Conservation (phyloP, 1,140 invertebrate species). For the Portunus trituberculatus region DNA sequence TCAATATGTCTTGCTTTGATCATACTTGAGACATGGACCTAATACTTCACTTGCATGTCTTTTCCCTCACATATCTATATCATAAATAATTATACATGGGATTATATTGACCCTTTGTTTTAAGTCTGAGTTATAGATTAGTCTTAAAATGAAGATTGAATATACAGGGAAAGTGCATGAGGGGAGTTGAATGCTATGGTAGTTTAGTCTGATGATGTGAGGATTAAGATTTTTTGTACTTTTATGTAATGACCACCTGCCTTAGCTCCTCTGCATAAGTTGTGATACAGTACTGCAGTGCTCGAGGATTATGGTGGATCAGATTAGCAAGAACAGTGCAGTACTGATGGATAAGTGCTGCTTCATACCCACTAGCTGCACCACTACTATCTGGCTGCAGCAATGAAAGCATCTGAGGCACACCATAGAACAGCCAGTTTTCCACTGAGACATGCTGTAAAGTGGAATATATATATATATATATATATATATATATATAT, state of each 20-base stretch:
- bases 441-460: slow-evolving; percentile 64
- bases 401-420: slow-evolving; percentile 55
- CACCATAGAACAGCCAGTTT: slow-evolving; percentile 58
- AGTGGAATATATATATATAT: not conserved
- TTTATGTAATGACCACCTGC: not conserved
- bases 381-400: slow-evolving; percentile 53
- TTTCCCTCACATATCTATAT: too few relatives aligned
- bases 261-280: slow-evolving; percentile 67
- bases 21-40: too few relatives aligned
- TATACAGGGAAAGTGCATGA: too few relatives aligned
- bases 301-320: slow-evolving; percentile 63
- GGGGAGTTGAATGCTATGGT: too few relatives aligned
- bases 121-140: too few relatives aligned
- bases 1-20: too few relatives aligned
- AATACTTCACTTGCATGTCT: too few relatives aligned
- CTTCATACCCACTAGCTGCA: not conserved
- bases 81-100: too few relatives aligned
- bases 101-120: too few relatives aligned
- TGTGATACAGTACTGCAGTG: slow-evolving; percentile 57
- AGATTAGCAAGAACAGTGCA: slow-evolving; percentile 62
- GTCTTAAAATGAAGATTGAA: too few relatives aligned
- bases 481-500: not conserved
- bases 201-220: too few relatives aligned
- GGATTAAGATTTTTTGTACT: too few relatives aligned
- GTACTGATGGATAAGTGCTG: slow-evolving; percentile 61